These are phyloP conservation scores for Cheilosia vernalis DNA, from an alignment of 2,888 invertebrate genomes.

Conservation along the genomic window DNA sequence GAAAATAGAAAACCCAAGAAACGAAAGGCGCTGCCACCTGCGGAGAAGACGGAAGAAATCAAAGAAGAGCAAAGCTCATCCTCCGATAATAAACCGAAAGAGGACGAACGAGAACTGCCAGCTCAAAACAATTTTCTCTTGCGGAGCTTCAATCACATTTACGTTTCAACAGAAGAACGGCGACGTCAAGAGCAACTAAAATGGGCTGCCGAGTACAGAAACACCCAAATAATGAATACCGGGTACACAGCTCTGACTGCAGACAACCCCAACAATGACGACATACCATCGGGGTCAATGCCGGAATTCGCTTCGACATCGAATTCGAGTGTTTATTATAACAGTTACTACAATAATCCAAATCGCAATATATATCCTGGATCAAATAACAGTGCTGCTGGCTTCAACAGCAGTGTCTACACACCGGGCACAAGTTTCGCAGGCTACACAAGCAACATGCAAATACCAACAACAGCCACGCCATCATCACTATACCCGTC, in stretches of 20 bases:
- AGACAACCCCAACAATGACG: conserved; percentile 53
- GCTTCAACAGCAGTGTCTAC: conserved; percentile 15
- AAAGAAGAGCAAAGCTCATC: conserved; percentile 1
- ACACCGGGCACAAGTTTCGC: neutral
- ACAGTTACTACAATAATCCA: conserved; percentile 76
- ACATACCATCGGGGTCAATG: conserved; percentile 20
- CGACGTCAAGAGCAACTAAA: conserved; percentile 67
- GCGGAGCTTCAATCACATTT: conserved; percentile 80
- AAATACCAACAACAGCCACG: neutral
- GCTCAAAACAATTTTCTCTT: conserved; percentile 79
- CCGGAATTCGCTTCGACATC: conserved; percentile 69
- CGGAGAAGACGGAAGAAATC: neutral
- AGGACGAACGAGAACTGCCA: conserved; percentile 66
- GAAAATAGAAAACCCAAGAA: conserved; percentile 10
- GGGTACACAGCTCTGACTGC: conserved; percentile 51
- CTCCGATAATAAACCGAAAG: conserved; percentile 9
- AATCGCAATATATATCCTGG: conserved; percentile 54
- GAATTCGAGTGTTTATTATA: conserved; percentile 78
- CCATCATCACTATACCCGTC: neutral
- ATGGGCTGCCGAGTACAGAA: conserved; percentile 26
- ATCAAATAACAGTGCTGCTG: conserved; percentile 68
- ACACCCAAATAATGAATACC: conserved; percentile 22
- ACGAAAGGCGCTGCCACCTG: neutral
- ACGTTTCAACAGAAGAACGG: conserved; percentile 69
- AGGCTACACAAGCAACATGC: neutral